A percentile compares a stretch with the other conserved stretches of the same genome.
These are phyloP conservation scores for Ceyx cyanopectus DNA, from an alignment of 2,113 vertebrate genomes.

Conservation along the genomic window DNA sequence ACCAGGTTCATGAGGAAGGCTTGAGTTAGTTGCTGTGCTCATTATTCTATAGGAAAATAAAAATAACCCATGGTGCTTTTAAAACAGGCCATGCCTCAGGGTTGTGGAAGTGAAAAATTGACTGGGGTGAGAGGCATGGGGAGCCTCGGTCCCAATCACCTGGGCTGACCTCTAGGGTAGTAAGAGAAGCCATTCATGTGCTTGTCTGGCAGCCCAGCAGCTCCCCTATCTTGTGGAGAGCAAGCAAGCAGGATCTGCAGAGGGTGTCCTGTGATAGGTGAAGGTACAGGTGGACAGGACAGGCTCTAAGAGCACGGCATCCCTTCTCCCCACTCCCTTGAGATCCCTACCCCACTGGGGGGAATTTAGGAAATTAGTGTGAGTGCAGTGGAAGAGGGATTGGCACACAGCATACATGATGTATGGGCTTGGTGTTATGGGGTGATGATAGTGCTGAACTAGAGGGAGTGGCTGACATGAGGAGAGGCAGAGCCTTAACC, in stretches of 20 bases:
- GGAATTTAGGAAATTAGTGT: fast-evolving
- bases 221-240: background rate
- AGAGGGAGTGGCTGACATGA: background rate
- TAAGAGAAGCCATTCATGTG: background rate
- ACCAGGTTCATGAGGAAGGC: background rate
- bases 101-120: background rate
- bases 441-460: fast-evolving
- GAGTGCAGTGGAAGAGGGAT: background rate
- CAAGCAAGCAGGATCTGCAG: background rate
- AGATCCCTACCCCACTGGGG: fast-evolving
- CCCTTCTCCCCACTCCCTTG: background rate
- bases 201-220: background rate
- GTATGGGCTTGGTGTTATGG: background rate
- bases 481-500: background rate
- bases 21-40: background rate
- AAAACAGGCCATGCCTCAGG: background rate
- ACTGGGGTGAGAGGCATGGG: background rate
- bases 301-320: background rate
- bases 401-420: too few relatives aligned
- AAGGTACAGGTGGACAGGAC: background rate
- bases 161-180: background rate
- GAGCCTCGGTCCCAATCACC: background rate
- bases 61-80: background rate
- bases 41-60: background rate
- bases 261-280: background rate